Evolutionary conservation across 2,113 vertebrate species (phyloP), one percentile per base, ranked within the genome.

Genomic region (Calypte anna): DNA sequence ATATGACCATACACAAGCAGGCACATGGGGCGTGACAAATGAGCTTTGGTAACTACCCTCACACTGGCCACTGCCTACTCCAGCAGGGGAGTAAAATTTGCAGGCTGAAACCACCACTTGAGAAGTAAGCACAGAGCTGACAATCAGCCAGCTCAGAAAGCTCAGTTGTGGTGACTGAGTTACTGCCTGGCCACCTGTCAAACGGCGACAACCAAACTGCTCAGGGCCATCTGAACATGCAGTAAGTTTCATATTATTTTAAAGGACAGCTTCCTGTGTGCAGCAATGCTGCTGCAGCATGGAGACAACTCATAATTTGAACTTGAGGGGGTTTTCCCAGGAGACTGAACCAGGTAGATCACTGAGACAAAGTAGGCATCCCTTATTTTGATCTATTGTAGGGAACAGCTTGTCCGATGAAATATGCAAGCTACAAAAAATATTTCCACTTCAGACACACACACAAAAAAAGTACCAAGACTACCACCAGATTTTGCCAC

Each of bases 81-180:
- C 18, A 72, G 36, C 57, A 82, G 31, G 14, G 27, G 22, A 38
- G 14, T 5, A 12, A 54, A 84, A 75, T 0, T 8, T 2, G 2
- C 12, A 16, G 48, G 20, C 46, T 53, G 43, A 67, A 90, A 33
- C 18, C 74, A 17, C 31, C 9, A 4, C 46, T 79, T 30, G 17
- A 46, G 27, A 27, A 78, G n/a, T 0, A 8, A 25, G 36, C 0
- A 0, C 18, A 33, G 50, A 25, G 22, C 22, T 72, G 17, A 0
- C 62, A 12, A 51, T 15, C 14, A 44, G n/a, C 10, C n/a, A 6
- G 9, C 5, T 36, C 30, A 27, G 1, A 25, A 36, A 24, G 48
- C 3, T 40, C 51, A n/a, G 44, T 18, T 9, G 48, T 5, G 15
- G 22, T 14, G 25, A 59, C 38, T 1, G 23, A 43, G n/a, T 30